These are phyloP conservation scores for Heptranchias perlo DNA, from an alignment of 2,113 vertebrate genomes.

Conservation along the genomic window DNA sequence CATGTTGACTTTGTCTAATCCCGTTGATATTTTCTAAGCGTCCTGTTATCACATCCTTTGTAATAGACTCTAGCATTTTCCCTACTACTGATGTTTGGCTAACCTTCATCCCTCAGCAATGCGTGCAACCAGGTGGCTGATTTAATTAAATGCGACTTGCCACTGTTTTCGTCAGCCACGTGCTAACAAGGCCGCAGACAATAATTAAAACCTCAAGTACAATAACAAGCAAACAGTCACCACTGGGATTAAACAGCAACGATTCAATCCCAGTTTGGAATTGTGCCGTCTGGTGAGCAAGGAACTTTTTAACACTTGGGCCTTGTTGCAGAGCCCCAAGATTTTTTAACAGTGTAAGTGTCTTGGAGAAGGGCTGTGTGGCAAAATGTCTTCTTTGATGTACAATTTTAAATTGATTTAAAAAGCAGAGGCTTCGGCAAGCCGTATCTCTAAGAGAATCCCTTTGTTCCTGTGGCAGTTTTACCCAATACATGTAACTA, in stretches of 20 bases:
- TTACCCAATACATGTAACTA: not conserved
- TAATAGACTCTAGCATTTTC: no score
- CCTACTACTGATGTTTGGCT: no score
- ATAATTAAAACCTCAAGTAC: slow-evolving; percentile 8
- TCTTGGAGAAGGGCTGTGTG: not conserved
- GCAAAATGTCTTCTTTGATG: not conserved
- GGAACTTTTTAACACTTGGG: not conserved
- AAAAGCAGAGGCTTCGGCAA: not conserved
- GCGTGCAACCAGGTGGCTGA: not conserved
- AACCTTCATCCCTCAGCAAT: not conserved
- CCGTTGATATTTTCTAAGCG: no score
- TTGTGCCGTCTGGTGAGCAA: not conserved
- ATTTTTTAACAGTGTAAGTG: not conserved
- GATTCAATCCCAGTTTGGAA: not conserved
- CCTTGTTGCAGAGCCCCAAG: not conserved
- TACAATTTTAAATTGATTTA: not conserved
- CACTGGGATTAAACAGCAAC: not conserved
- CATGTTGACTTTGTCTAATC: no score
- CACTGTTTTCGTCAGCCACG: not conserved
- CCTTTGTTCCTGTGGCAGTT: not conserved
- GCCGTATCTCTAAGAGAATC: not conserved
- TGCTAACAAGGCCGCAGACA: slow-evolving; percentile 15
- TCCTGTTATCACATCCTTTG: no score
- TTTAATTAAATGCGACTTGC: slow-evolving; percentile 12
- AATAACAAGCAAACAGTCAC: not conserved